A percentile compares a stretch with the other conserved stretches of the same genome.
These are phyloP conservation scores for Marronus borbonicus DNA, from an alignment of 2,888 invertebrate genomes.

Conservation along the genomic window DNA sequence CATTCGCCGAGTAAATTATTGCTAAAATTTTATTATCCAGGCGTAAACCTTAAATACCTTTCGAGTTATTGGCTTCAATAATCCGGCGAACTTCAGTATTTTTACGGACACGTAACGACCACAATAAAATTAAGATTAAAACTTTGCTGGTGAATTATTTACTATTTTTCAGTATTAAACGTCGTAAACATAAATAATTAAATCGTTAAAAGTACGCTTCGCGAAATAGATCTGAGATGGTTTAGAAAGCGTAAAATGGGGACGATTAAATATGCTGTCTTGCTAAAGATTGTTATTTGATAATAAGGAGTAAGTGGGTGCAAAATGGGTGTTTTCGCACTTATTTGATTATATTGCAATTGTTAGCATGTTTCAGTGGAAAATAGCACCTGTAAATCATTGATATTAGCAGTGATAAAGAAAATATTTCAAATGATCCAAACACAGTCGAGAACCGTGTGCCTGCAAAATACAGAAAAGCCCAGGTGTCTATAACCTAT, in stretches of 20 bases:
- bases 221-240: not conserved
- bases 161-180: constrained; percentile 34
- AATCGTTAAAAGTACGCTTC: constrained; percentile 19
- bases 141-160: constrained; percentile 35
- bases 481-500: too few relatives aligned
- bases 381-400: too few relatives aligned
- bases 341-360: too few relatives aligned
- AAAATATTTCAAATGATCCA: too few relatives aligned
- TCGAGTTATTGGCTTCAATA: constrained; percentile 40
- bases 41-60: constrained; percentile 38
- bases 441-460: too few relatives aligned
- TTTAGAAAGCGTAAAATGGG: not conserved
- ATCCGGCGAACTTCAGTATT: constrained; percentile 28
- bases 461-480: too few relatives aligned
- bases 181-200: constrained; percentile 35
- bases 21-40: constrained; percentile 43
- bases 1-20: constrained; percentile 36
- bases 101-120: constrained; percentile 30
- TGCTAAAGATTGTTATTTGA: too few relatives aligned
- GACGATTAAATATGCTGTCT: not conserved
- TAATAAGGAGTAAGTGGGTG: too few relatives aligned
- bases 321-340: too few relatives aligned
- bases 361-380: too few relatives aligned
- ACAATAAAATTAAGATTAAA: constrained; percentile 38
- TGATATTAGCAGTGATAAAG: too few relatives aligned